These are phyloP conservation scores for Catocala nupta DNA, from an alignment of 2,888 invertebrate species.

Conservation along the genomic window DNA sequence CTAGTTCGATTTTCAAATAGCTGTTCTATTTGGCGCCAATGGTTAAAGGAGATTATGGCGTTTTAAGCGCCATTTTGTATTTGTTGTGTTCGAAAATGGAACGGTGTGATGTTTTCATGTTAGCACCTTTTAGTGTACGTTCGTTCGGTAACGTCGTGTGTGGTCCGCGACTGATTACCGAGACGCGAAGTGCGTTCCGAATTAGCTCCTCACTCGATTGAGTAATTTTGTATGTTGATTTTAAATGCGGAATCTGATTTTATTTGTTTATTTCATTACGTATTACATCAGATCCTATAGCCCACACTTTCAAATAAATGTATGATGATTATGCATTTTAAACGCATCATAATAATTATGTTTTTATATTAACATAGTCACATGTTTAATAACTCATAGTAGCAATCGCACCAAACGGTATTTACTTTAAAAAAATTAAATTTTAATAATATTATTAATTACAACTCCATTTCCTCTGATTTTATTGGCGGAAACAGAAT, in stretches of 20 bases:
- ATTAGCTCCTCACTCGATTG: slow-evolving; percentile 37
- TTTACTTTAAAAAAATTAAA: too few relatives aligned
- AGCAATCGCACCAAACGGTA: too few relatives aligned
- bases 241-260: slow-evolving; percentile 4
- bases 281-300: background rate
- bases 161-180: slow-evolving; percentile 63
- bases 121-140: slow-evolving; percentile 85
- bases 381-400: too few relatives aligned
- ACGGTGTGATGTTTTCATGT: slow-evolving; percentile 79
- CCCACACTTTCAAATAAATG: too few relatives aligned
- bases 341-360: too few relatives aligned
- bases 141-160: slow-evolving; percentile 78
- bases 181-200: slow-evolving; percentile 36
- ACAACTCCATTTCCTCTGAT: too few relatives aligned
- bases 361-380: too few relatives aligned
- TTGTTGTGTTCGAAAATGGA: slow-evolving; percentile 79
- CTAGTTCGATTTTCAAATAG: slow-evolving; percentile 74
- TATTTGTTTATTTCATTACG: slow-evolving; percentile 7
- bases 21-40: slow-evolving; percentile 67
- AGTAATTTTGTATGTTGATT: slow-evolving; percentile 39
- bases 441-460: too few relatives aligned
- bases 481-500: too few relatives aligned
- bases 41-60: slow-evolving; percentile 79
- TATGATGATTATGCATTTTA: too few relatives aligned
- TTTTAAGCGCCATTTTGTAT: slow-evolving; percentile 75